These are phyloP conservation scores for Coturnix japonica DNA, from an alignment of 2,113 vertebrate species.

Conservation along the genomic window DNA sequence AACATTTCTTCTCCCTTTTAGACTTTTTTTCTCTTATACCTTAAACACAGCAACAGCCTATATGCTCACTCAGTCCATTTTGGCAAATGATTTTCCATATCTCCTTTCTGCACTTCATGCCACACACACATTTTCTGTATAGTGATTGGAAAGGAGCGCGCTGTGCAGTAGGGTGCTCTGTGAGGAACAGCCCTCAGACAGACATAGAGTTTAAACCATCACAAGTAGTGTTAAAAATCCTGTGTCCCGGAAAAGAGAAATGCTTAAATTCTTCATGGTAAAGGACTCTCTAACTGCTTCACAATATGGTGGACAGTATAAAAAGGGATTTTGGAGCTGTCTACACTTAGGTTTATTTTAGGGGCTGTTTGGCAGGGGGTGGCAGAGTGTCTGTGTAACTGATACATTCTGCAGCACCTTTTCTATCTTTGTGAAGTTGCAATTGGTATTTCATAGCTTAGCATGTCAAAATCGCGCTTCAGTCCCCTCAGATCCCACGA, in stretches of 20 bases:
- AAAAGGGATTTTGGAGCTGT: neutral
- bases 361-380: neutral
- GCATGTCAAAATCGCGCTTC: neutral
- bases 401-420: conserved; percentile 24
- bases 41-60: neutral
- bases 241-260: neutral
- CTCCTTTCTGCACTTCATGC: neutral
- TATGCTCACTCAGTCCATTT: neutral
- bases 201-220: neutral
- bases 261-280: neutral
- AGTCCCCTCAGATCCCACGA: neutral
- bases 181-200: neutral
- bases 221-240: neutral
- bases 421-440: conserved; percentile 21
- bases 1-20: neutral
- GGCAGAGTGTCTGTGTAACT: conserved; percentile 8
- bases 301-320: neutral
- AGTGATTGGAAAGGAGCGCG: neutral
- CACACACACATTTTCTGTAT: neutral
- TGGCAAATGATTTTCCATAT: neutral
- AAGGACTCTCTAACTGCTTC: neutral
- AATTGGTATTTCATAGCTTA: neutral
- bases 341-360: neutral
- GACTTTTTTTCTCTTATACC: neutral
- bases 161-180: neutral